Evolutionary conservation across 2,797 vertebrate genomes (phyloP), one percentile per base, ranked within the genome.

Genomic region (Enteromius treurensis): DNA sequence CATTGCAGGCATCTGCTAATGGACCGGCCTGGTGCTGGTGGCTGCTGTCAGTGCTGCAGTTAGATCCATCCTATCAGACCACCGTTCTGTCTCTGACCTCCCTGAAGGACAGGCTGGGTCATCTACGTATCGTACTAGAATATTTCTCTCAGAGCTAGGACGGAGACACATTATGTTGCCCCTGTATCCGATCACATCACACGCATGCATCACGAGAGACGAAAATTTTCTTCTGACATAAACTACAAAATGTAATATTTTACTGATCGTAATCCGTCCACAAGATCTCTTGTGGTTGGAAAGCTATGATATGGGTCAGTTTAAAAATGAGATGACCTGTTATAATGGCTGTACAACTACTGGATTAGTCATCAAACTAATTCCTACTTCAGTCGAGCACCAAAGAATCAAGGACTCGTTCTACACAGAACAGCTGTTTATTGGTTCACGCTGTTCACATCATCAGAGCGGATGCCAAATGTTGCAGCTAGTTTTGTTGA

Each of bases 21-120:
- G 97, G 97, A 77, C 97, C 97, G 0, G 90, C 89, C 0, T 98
- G 97, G 97, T 97, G 96, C 90, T 98, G 97, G 97, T 98, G 97
- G 97, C 93, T 98, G 82, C 90, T 97, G 76, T 97, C 96, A 21
- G 93, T 96, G 53, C 93, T 98, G 76, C 96, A 96, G 85, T 93
- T 98, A 73, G 96, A 97, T 78, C 94, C 96, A 0, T 92, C 94
- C 81, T 95, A 95, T 90, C 96, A 98, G 89, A 96, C 96, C 86
- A 95, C 87, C 1, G 92, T 98, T 75, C 91, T 98, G 77, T 97
- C 96, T 42, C 93, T 93, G 88, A 94, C 92, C 1, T 96, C 96
- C 0, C 94, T 98, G 86, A 96, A 93, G 2, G 93, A 96, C 76
- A 95, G 97, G 5, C 91, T 97, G 47, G 90, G 90, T 82, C 96